Base-by-base conservation (phyloP, 2,113 vertebrate genomes). In the Thunnus maccoyii region DNA sequence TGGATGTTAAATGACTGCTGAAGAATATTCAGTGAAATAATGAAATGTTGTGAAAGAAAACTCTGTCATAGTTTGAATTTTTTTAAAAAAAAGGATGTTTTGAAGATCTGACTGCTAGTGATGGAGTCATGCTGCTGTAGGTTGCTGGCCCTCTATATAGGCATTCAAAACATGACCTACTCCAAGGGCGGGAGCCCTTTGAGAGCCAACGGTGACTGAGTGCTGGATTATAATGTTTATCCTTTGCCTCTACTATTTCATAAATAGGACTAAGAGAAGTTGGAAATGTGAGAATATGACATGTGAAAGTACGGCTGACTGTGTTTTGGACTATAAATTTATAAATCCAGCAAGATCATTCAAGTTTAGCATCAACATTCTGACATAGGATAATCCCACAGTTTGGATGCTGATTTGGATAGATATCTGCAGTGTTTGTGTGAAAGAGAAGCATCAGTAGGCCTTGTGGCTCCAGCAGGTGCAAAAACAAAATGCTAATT, bases 161-260 rank as follows among this genome's bases (percentile, higher is more conserved):
- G 69, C 61, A 83, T 92, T 84, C 61, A 74, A 79, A 90, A 85
- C 76, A 83, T 73, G 54, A 80, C 69, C 72, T 58, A 32, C 56
- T 48, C 41, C 18, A 54, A 30, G 60, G 85, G 75, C 81, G 63
- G 72, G 30, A 85, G 10, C 46, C 20, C 66, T 73, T 11, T 27
- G 18, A 54, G 70, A 60, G 83, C 88, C 83, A 86, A 76, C 75
- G 48, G 67, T 71, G 77, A 82, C 77, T 55, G 63, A 79, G 52
- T 80, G 66, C 88, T 82, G 78, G 77, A 89, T 87, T 68, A 14
- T 51, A 14, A 47, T 55, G 81, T 82, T 90, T 76, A 86, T 72
- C 62, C 27, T 80, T 47, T 80, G 12, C n/a, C 18, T 77, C 36
- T 36, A 41, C 22, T 52, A 47, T 76, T 58, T 80, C 60, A 87